Base-by-base conservation (phyloP, 2,797 vertebrate genomes). In the Anisognathus igniventris region DNA sequence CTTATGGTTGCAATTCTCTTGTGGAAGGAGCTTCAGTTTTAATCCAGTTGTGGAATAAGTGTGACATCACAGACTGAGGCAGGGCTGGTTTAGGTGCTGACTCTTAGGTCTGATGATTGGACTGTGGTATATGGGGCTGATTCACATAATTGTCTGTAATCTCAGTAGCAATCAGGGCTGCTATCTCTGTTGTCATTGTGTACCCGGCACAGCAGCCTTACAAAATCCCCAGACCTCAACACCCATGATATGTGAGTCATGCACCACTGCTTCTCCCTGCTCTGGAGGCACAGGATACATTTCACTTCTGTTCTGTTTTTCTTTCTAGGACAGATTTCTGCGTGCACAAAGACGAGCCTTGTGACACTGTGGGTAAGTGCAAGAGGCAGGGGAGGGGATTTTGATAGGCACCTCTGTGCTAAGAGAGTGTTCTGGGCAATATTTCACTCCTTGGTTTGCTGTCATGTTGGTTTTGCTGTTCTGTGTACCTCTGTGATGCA, bases 331-430 rank as follows among this genome's bases (percentile, higher is more conserved):
- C 99, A 88, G 99, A 99, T 97, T 99, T 99, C 98, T 99, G 99
- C 71, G 99, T 99, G 79, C 99, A 99, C 97, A 99, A 99, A 98
- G 98, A 99, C 14, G 99, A 99, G 86, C 99, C 99, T 1, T 99
- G 99, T 93, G 99, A 99, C 95, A 99, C 99, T n/a, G 99, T 99
- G 61, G 99, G 99, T 99, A 98, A 99, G 99, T 99, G 57, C 30
- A 44, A 62, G 57, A 24, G 68, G 37, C 53, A 82, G 53, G 60
- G 75, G 57, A 86, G 79, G 30, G 27, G 72, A 12, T 70, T 88
- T 80, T 54, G 31, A 33, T 71, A 27, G 53, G 53, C 88, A 81
- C 2, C 35, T 62, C 67, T 50, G 13, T 72, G 64, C 44, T 61
- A 6, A 53, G 73, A 60, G 82, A n/a, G 44, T 25, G 67, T 72